These are phyloP conservation scores for Cyanoramphus novaezelandiae DNA, from an alignment of 2,113 vertebrate genomes.

Conservation along the genomic window DNA sequence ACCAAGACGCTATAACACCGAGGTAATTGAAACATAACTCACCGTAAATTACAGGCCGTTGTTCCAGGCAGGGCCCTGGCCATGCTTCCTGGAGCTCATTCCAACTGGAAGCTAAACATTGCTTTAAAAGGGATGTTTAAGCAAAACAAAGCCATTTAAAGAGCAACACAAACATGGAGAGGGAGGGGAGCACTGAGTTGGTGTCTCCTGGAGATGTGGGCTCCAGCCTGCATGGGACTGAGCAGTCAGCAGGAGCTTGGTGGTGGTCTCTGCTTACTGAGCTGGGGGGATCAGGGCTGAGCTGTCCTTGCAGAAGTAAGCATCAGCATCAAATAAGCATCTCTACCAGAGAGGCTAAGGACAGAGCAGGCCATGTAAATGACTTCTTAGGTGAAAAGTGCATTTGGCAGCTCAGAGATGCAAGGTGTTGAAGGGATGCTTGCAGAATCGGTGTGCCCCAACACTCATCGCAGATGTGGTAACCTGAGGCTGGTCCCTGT, in stretches of 20 bases:
- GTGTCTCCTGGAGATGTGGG: neutral
- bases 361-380: neutral
- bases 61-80: constrained; percentile 71
- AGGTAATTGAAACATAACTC: constrained; percentile 88
- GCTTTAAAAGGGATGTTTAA: constrained; percentile 74
- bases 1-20: constrained; percentile 76
- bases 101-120: constrained; percentile 77
- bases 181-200: neutral
- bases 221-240: neutral
- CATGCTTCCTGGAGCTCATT: constrained; percentile 77
- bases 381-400: neutral
- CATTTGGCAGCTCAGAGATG: neutral
- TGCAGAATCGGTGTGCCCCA: neutral
- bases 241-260: neutral
- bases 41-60: constrained; percentile 80
- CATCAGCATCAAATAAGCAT: neutral
- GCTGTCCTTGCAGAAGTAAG: neutral
- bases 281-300: rapidly evolving
- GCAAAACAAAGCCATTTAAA: constrained; percentile 70
- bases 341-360: neutral
- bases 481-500: neutral
- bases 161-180: constrained; percentile 35
- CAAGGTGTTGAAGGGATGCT: neutral
- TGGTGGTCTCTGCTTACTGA: neutral
- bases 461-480: rapidly evolving